A percentile compares a stretch with the other conserved stretches of the same genome.
Evolutionary conservation across 2,888 invertebrate genomes (phyloP).

Genomic region (Zhengitettix transpicula): DNA sequence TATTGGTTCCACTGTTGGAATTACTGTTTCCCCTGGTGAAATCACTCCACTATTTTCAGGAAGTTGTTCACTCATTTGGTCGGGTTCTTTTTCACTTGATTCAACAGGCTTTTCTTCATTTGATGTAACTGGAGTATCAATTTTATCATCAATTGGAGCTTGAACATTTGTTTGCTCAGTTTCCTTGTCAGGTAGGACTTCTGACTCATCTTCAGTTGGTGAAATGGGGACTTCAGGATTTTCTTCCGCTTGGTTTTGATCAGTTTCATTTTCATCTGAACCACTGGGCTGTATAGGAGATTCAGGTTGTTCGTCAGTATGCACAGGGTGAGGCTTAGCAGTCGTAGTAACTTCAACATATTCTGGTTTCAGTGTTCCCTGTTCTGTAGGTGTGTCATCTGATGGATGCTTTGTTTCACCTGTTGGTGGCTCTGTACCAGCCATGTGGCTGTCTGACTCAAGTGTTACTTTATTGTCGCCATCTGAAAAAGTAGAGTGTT

Average conservation of each 20-base stretch:
- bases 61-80: not conserved
- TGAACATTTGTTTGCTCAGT: too few relatives aligned
- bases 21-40: not conserved
- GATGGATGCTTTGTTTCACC: not conserved
- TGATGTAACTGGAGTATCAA: too few relatives aligned
- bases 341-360: not conserved
- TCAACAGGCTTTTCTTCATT: not conserved
- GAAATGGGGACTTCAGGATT: too few relatives aligned
- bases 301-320: not conserved
- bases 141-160: too few relatives aligned
- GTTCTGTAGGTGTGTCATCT: not conserved
- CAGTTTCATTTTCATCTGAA: too few relatives aligned
- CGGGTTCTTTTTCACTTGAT: not conserved
- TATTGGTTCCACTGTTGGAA: not conserved
- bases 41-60: not conserved
- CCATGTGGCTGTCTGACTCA: constrained; percentile 33
- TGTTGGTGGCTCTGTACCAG: constrained; percentile 9
- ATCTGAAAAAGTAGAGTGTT: constrained; percentile 16
- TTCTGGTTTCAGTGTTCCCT: not conserved
- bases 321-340: not conserved
- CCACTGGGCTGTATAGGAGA: not conserved
- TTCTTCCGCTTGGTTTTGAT: too few relatives aligned
- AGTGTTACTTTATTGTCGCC: constrained; percentile 24
- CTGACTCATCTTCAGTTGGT: too few relatives aligned
- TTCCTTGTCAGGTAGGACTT: too few relatives aligned